These are phyloP conservation scores for Nemoura dubitans DNA, from an alignment of 2,888 invertebrate genomes.

Conservation along the genomic window DNA sequence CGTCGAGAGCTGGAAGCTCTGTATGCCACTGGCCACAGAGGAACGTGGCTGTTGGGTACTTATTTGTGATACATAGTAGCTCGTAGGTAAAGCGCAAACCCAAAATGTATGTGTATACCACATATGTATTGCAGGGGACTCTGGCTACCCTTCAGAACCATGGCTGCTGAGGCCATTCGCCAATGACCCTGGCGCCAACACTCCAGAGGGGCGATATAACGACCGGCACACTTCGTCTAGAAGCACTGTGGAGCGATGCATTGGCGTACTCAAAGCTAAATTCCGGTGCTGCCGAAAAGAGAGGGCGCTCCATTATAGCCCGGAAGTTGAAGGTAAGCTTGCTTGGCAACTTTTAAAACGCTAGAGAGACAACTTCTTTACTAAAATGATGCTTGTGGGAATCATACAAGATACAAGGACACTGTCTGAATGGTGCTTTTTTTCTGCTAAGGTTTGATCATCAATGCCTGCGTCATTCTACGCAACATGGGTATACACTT, in stretches of 20 bases:
- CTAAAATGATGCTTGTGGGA: too few species aligned
- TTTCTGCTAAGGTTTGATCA: too few species aligned
- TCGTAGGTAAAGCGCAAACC: too few species aligned
- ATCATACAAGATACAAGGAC: too few species aligned
- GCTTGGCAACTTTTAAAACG: too few species aligned
- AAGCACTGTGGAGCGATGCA: constrained; percentile 39
- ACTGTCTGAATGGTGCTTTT: too few species aligned
- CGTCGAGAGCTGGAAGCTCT: neutral
- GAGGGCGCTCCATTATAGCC: constrained; percentile 7
- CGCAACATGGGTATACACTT: neutral
- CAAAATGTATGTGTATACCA: too few species aligned
- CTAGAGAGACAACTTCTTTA: too few species aligned
- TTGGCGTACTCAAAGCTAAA: constrained; percentile 33
- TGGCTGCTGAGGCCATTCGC: constrained; percentile 31
- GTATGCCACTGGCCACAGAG: neutral
- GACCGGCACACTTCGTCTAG: neutral
- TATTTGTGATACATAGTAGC: too few species aligned
- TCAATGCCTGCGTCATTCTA: neutral
- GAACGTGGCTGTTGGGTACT: constrained; percentile 9
- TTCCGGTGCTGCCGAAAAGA: constrained; percentile 36
- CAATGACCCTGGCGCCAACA: constrained; percentile 24
- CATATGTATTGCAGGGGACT: constrained; percentile 14
- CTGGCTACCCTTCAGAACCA: constrained; percentile 38
- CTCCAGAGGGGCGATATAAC: constrained; percentile 38
- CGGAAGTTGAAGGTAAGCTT: neutral